phyloP scores from a whole-genome alignment of 2,113 vertebrate genomes.

The Microtus ochrogaster region DNA sequence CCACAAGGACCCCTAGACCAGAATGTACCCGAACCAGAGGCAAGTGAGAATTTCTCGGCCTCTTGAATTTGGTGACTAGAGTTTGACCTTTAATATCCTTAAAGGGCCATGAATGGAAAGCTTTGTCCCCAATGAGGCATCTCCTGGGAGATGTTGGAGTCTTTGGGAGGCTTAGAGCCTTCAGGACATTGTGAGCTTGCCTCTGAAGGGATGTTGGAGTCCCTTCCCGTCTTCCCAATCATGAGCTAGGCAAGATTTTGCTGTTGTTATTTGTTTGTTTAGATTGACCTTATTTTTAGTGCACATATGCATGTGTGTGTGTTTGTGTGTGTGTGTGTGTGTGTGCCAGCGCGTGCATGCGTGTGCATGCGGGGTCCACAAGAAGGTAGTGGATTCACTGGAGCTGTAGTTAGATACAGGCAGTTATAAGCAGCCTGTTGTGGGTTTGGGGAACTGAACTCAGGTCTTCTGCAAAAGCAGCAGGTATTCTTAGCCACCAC shows the following conservation, averaged over 20 bases:
- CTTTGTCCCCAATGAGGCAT: not conserved
- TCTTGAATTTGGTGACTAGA: not conserved
- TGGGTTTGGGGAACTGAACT: not conserved
- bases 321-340: not conserved
- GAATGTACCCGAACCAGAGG: not conserved
- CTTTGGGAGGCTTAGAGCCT: not conserved
- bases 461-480: not conserved
- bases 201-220: not conserved
- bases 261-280: not conserved
- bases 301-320: not conserved
- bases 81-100: not conserved
- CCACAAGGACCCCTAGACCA: not conserved
- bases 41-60: not conserved
- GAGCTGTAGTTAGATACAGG: not conserved
- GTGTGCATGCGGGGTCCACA: fast-evolving
- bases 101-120: not conserved
- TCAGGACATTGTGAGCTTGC: not conserved
- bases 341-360: too few species aligned
- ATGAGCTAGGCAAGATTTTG: not conserved
- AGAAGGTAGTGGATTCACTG: not conserved
- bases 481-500: too few species aligned
- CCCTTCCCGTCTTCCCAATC: not conserved
- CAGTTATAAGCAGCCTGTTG: not conserved
- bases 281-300: not conserved
- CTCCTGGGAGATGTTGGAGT: not conserved